Base-by-base conservation (phyloP, 2,888 invertebrate species). In the Enchytraeus crypticus region DNA sequence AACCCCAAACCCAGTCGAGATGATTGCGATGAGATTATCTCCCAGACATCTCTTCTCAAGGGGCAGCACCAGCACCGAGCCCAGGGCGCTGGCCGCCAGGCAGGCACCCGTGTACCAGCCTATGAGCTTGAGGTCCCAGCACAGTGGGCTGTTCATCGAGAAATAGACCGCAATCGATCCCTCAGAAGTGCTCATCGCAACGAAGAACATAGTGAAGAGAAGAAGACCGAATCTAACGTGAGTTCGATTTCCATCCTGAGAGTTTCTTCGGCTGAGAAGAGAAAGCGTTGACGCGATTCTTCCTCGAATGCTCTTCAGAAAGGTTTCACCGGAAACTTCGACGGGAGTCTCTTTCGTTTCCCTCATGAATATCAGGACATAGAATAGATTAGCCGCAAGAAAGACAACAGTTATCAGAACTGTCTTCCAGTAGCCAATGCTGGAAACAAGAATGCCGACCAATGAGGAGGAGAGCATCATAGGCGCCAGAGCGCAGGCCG, bases 291-390 rank as follows among this genome's bases (percentile, higher is more conserved):
- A n/a, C n/a, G n/a, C n/a, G n/a, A n/a, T n/a, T n/a, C n/a, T n/a
- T n/a, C n/a, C n/a, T n/a, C n/a, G n/a, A n/a, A n/a, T n/a, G n/a
- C n/a, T n/a, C n/a, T n/a, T n/a, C n/a, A n/a, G n/a, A n/a, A n/a
- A n/a, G n/a, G n/a, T n/a, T n/a, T n/a, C n/a, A n/a, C n/a, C n/a
- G n/a, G n/a, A n/a, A n/a, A n/a, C n/a, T n/a, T n/a, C n/a, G n/a
- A n/a, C n/a, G n/a, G n/a, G n/a, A n/a, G n/a, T n/a, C n/a, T n/a
- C n/a, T n/a, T n/a, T n/a, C n/a, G n/a, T n/a, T n/a, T 63, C 62
- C n/a, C 60, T 62, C 5, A 65, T 23, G 14, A 65, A 57, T 47
- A 57, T 60, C 5, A 63, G 51, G 8, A 56, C 59, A 34, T 63
- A 63, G 23, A 65, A n/a, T 11, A 65, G 26, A 23, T 34, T 49